phyloP scores from a whole-genome alignment of 2,113 vertebrate species.

The Mustelus asterias region DNA sequence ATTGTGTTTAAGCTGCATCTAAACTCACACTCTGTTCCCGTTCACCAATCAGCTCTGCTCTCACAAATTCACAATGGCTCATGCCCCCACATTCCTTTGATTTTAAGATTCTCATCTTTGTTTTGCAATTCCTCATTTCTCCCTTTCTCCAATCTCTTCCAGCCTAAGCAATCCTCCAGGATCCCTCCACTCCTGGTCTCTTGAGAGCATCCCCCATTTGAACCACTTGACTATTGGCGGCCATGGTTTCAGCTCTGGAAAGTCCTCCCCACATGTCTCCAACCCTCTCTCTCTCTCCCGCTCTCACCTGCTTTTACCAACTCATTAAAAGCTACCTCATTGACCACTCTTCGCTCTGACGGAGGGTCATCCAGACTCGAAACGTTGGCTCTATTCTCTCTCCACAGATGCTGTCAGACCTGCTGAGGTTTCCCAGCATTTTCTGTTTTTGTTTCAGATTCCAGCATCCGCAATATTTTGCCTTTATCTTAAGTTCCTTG shows the following conservation, averaged over 20 bases:
- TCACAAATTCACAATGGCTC: not conserved
- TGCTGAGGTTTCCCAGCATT: no score
- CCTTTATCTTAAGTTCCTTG: no score
- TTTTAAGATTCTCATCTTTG: not conserved
- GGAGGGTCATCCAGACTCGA: no score
- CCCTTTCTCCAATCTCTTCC: not conserved
- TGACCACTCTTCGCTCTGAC: not conserved
- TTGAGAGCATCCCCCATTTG: not conserved
- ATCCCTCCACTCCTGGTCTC: not conserved
- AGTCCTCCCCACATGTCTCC: not conserved
- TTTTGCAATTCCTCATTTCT: not conserved
- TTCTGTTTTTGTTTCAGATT: no score
- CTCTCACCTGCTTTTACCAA: not conserved
- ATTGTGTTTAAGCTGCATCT: not conserved
- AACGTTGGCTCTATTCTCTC: no score
- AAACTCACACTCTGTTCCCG: not conserved
- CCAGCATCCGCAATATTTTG: no score
- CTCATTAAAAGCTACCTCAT: not conserved
- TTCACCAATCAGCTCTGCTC: not conserved
- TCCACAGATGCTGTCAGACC: no score
- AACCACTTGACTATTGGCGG: not conserved
- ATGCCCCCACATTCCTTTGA: not conserved
- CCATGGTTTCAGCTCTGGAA: not conserved
- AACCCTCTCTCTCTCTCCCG: not conserved
- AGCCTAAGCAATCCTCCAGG: not conserved